Conservation (phyloP, 1,140 invertebrate genomes). For the Heliconius hewitsoni region DNA sequence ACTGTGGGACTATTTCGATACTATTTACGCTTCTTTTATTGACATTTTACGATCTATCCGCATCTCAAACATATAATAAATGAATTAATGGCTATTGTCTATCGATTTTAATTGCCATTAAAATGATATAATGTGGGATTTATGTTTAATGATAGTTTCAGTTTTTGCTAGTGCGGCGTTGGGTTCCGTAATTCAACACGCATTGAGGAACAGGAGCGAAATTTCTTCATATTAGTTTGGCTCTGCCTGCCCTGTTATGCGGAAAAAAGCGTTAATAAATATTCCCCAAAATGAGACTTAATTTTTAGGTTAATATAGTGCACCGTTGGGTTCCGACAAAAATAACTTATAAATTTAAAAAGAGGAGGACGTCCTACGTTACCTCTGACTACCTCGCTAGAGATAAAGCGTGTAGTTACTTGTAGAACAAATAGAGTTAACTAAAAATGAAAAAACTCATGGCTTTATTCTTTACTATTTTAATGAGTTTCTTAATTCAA, state of each 20-base stretch:
- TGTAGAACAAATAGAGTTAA: too few relatives aligned
- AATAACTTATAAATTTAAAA: too few relatives aligned
- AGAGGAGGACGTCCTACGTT: background rate
- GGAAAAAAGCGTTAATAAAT: too few relatives aligned
- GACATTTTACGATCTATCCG: constrained; percentile 43
- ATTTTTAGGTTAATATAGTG: background rate
- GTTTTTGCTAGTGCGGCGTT: background rate
- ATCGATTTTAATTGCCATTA: constrained; percentile 7
- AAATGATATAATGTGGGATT: background rate
- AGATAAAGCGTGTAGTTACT: too few relatives aligned
- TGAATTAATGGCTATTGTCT: constrained; percentile 41
- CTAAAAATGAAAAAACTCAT: too few relatives aligned
- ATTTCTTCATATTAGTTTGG: too few relatives aligned
- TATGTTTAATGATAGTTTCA: background rate
- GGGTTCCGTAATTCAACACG: background rate
- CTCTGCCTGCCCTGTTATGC: too few relatives aligned
- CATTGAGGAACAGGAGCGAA: too few relatives aligned
- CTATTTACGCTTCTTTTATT: constrained; percentile 47
- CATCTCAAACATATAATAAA: constrained; percentile 44
- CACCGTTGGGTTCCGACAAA: background rate
- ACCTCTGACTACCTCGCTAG: too few relatives aligned
- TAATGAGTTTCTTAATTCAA: too few relatives aligned
- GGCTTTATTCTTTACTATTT: too few relatives aligned
- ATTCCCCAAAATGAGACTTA: background rate
- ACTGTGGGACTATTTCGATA: background rate